These are phyloP conservation scores for Drosophila miranda DNA, from an alignment of 1,140 invertebrate species.

Conservation along the genomic window DNA sequence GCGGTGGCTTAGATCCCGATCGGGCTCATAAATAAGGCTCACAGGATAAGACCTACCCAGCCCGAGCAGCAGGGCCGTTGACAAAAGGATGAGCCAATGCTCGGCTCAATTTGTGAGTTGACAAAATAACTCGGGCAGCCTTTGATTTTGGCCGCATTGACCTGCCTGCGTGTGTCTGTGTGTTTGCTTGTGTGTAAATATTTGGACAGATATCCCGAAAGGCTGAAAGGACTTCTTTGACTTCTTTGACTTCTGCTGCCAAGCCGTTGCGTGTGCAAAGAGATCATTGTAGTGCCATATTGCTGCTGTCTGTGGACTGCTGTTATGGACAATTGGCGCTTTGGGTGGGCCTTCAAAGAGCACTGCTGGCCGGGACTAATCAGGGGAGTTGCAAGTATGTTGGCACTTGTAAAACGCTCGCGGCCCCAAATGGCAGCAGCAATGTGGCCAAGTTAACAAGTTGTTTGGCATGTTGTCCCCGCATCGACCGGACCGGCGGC, in stretches of 20 bases:
- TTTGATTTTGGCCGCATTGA: constrained; percentile 54
- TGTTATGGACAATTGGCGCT: constrained; percentile 67
- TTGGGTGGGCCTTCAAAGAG: constrained; percentile 61
- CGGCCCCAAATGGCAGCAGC: constrained; percentile 53
- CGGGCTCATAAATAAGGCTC: constrained; percentile 63
- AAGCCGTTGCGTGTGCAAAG: constrained; percentile 46
- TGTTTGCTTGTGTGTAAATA: constrained; percentile 61
- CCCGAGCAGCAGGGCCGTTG: constrained; percentile 3
- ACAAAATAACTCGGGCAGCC: constrained; percentile 67
- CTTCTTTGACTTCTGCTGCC: constrained; percentile 29
- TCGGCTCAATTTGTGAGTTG: constrained; percentile 78
- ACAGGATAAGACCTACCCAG: constrained; percentile 32
- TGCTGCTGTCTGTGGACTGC: constrained; percentile 15
- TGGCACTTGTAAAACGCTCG: constrained; percentile 72
- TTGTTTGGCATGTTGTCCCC: constrained; percentile 35
- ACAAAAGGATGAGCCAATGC: constrained; percentile 49
- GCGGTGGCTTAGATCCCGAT: constrained; percentile 38
- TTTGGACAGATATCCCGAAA: constrained; percentile 60
- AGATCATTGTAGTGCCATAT: constrained; percentile 40
- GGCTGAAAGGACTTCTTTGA: constrained; percentile 32
- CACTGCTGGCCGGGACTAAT: constrained; percentile 1
- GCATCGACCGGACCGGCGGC: not conserved
- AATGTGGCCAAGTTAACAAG: constrained; percentile 65
- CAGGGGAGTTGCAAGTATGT: constrained; percentile 53
- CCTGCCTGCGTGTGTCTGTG: constrained; percentile 25